Evolutionary conservation across 2,797 vertebrate species (phyloP).

Genomic region (Threskiornis aethiopicus): DNA sequence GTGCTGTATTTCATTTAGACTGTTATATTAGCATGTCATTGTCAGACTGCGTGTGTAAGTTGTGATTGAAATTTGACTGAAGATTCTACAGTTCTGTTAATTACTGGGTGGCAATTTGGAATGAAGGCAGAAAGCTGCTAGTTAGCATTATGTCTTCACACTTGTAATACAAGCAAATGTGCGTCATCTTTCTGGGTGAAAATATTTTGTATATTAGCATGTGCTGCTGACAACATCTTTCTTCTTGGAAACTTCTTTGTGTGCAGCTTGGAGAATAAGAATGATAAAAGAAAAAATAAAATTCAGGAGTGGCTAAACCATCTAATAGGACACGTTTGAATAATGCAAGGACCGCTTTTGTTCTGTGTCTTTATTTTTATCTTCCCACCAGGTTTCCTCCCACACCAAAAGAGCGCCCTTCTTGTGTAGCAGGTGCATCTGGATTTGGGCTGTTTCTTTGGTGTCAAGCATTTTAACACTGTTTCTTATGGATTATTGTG

Average conservation of each 20-base stretch:
- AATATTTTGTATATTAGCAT: constrained; percentile 23
- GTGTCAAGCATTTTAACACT: neutral
- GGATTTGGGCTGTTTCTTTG: neutral
- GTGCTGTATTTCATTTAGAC: constrained; percentile 7
- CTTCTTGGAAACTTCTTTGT: neutral
- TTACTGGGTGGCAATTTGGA: constrained; percentile 19
- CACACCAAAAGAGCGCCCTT: neutral
- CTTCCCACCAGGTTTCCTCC: neutral
- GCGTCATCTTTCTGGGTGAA: neutral
- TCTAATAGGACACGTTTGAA: neutral
- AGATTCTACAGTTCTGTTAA: constrained; percentile 18
- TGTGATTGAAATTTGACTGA: constrained; percentile 25
- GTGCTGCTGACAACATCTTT: neutral
- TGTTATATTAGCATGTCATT: neutral
- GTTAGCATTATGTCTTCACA: constrained; percentile 25
- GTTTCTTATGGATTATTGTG: neutral
- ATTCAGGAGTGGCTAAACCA: neutral
- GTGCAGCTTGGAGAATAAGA: neutral
- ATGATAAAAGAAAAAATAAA: neutral
- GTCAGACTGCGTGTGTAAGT: constrained; percentile 8
- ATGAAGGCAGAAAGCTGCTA: constrained; percentile 36
- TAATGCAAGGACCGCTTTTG: neutral
- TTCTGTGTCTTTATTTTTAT: neutral
- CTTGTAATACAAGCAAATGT: neutral
- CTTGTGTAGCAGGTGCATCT: constrained; percentile 21